These are phyloP conservation scores for Hydrotaea cyrtoneurina DNA, from an alignment of 2,888 invertebrate genomes.

Conservation along the genomic window DNA sequence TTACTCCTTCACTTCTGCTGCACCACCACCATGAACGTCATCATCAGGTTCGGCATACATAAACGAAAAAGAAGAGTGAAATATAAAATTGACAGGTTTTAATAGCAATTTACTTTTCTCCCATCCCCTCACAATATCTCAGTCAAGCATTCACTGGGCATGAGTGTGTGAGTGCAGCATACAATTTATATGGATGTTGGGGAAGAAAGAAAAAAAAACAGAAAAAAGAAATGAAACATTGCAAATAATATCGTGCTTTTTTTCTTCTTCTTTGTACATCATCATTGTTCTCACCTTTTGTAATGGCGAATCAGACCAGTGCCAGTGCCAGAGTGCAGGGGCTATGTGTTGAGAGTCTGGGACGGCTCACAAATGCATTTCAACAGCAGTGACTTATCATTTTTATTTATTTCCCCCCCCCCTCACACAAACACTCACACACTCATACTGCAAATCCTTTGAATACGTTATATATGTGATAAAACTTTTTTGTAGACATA, in stretches of 20 bases:
- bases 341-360: no score
- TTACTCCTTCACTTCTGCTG: not conserved
- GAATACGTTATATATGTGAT: not conserved
- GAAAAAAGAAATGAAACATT: conserved; percentile 11
- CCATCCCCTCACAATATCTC: not conserved
- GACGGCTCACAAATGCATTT: conserved; percentile 5
- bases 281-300: conserved; percentile 30
- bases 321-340: no score
- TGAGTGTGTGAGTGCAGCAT: not conserved
- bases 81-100: conserved; percentile 51
- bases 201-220: not conserved
- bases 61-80: conserved; percentile 3
- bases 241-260: conserved; percentile 6
- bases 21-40: not conserved
- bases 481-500: not conserved
- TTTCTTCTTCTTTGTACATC: not conserved
- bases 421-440: not conserved
- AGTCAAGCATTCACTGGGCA: not conserved
- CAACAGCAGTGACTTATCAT: conserved; percentile 30
- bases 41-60: not conserved
- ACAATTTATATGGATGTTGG: conserved; percentile 6
- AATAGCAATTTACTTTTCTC: conserved; percentile 57
- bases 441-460: no score
- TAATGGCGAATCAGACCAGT: not conserved
- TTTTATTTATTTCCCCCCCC: conserved; percentile 23